phyloP scores from a whole-genome alignment of 2,113 vertebrate genomes.

The Oenanthe melanoleuca region DNA sequence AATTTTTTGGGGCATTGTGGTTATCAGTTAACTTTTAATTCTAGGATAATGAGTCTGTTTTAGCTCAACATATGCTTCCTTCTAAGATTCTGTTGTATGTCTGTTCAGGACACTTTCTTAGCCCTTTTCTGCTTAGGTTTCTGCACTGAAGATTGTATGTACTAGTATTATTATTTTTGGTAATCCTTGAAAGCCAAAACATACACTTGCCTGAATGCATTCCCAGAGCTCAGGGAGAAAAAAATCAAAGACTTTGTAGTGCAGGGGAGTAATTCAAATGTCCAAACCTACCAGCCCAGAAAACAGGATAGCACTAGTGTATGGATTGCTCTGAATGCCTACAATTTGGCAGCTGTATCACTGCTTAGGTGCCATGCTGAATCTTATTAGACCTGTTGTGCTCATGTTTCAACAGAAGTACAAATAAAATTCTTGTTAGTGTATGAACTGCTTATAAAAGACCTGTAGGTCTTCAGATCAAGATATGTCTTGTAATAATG shows the following conservation, averaged over 20 bases:
- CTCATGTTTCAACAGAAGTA: not conserved
- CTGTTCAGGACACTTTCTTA: not conserved
- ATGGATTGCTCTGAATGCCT: not conserved
- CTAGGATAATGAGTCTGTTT: not conserved
- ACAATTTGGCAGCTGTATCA: not conserved
- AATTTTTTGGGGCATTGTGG: not conserved
- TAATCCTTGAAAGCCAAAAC: not conserved
- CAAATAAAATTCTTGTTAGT: not conserved
- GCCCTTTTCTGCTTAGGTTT: not conserved
- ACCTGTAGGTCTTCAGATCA: not conserved
- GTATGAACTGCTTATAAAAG: not conserved
- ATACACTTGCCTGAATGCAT: not conserved
- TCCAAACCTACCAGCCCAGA: not conserved
- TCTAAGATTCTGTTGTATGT: not conserved
- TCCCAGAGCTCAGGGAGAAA: not conserved
- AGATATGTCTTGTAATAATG: not conserved
- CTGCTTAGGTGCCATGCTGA: not conserved
- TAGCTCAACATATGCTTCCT: not conserved
- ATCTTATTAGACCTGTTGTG: not conserved
- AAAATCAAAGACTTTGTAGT: not conserved
- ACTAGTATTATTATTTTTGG: not conserved
- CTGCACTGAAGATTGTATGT: not conserved
- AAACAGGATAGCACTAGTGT: not conserved
- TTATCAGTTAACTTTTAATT: not conserved
- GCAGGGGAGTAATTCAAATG: not conserved